Percentiles rank a stretch among this genome's conserved stretches.
These are phyloP conservation scores for Bathynomus jamesi DNA, from an alignment of 1,140 invertebrate genomes.

Conservation along the genomic window DNA sequence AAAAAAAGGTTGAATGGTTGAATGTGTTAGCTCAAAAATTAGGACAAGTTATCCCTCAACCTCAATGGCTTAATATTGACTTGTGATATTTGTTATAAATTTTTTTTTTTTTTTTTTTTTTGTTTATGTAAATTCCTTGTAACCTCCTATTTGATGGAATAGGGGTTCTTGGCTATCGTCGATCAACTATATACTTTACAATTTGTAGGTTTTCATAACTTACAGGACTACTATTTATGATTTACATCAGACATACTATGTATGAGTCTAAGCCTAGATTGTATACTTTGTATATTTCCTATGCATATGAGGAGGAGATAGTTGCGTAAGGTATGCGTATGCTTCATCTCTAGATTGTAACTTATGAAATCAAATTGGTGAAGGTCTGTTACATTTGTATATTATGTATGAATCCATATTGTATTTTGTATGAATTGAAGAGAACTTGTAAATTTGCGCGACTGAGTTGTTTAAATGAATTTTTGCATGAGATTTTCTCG, in stretches of 20 bases:
- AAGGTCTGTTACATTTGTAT: slow-evolving; percentile 1
- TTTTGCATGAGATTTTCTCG: too few species aligned
- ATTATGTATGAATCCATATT: background rate
- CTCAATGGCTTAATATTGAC: too few species aligned
- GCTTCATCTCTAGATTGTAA: background rate
- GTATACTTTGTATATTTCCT: background rate
- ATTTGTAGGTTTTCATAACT: too few species aligned
- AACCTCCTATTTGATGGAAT: background rate
- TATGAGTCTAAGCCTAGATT: background rate
- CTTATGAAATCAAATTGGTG: too few species aligned
- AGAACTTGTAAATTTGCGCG: background rate
- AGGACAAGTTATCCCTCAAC: too few species aligned
- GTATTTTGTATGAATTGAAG: background rate
- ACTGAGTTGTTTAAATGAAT: background rate
- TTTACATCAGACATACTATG: background rate
- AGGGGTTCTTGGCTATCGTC: background rate
- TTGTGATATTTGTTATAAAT: background rate
- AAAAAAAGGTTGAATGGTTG: too few species aligned
- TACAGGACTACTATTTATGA: background rate
- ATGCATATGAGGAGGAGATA: too few species aligned
- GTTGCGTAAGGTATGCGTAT: background rate
- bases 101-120: background rate
- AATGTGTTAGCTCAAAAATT: too few species aligned
- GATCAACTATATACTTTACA: background rate
- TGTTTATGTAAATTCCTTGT: background rate